Evolutionary conservation across 2,113 vertebrate genomes (phyloP).

Genomic region (Neolamprologus hecqui): DNA sequence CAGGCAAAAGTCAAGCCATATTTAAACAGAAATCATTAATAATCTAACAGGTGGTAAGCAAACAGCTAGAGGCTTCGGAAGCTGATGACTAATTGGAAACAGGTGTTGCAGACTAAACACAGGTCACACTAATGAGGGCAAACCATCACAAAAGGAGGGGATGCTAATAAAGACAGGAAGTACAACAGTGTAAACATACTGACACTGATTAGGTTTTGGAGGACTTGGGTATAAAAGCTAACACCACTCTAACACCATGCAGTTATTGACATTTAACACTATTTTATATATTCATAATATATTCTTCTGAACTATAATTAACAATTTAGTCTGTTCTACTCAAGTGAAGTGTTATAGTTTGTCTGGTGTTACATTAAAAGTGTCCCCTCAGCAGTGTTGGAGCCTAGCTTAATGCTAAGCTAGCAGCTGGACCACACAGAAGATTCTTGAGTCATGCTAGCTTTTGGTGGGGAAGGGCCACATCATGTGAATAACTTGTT

Average conservation of each 20-base stretch:
- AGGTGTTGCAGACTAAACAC: not conserved
- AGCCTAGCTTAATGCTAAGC: not conserved
- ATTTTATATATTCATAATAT: not conserved
- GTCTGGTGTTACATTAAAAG: not conserved
- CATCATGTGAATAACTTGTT: not conserved
- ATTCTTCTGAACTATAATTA: not conserved
- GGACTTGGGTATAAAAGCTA: not conserved
- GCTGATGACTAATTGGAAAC: not conserved
- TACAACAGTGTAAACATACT: not conserved
- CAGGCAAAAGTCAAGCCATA: not conserved
- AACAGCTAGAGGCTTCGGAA: not conserved
- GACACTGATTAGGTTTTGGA: not conserved
- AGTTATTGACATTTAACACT: not conserved
- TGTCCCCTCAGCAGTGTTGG: not conserved
- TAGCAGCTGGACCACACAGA: not conserved
- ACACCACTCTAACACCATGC: not conserved
- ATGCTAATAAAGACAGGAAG: not conserved
- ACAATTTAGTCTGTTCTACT: not conserved
- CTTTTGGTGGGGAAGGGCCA: not conserved
- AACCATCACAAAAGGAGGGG: not conserved
- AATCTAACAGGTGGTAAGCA: not conserved
- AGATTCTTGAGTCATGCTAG: not conserved
- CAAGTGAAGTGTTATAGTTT: not conserved
- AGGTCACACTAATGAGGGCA: not conserved
- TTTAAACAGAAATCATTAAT: not conserved